These are phyloP conservation scores for Spondyliosoma cantharus DNA, from an alignment of 2,797 vertebrate genomes.

Conservation along the genomic window DNA sequence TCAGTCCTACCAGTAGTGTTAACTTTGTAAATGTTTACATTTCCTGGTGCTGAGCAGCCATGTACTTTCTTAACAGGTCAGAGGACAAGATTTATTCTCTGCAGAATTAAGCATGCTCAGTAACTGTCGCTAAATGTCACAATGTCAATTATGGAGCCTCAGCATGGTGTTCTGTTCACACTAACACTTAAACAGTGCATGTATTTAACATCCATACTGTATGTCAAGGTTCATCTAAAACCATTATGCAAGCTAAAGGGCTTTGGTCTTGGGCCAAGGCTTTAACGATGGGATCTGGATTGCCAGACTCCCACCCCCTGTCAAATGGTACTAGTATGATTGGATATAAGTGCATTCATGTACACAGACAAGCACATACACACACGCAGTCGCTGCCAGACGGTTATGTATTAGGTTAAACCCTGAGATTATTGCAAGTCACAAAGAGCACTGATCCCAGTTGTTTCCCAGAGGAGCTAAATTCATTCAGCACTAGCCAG, in stretches of 20 bases:
- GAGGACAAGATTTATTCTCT: slow-evolving; percentile 11
- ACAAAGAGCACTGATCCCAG: slow-evolving; percentile 67
- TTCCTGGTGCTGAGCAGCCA: slow-evolving; percentile 1
- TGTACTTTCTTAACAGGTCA: slow-evolving; percentile 14
- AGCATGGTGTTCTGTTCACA: slow-evolving; percentile 28
- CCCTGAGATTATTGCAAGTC: slow-evolving; percentile 71
- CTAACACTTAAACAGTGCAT: slow-evolving; percentile 15
- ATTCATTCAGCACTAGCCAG: slow-evolving; percentile 49
- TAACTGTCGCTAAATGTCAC: slow-evolving; percentile 15
- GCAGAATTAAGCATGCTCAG: background rate
- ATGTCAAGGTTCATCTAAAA: slow-evolving; percentile 59
- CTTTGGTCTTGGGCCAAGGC: slow-evolving; percentile 53
- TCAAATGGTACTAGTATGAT: slow-evolving; percentile 36
- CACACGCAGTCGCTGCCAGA: slow-evolving; percentile 36
- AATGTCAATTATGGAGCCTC: slow-evolving; percentile 14
- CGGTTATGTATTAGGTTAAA: slow-evolving; percentile 70
- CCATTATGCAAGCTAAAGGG: slow-evolving; percentile 67
- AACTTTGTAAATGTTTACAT: background rate
- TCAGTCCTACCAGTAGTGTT: background rate
- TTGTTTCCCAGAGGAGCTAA: slow-evolving; percentile 61
- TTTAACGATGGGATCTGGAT: slow-evolving; percentile 57
- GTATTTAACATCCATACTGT: slow-evolving; percentile 39
- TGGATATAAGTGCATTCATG: slow-evolving; percentile 42
- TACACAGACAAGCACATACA: slow-evolving; percentile 39
- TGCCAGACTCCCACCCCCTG: slow-evolving; percentile 11